Evolutionary conservation across 2,888 invertebrate species (phyloP), one percentile per base, ranked within the genome.

Genomic region (Ferdinandea cuprea): DNA sequence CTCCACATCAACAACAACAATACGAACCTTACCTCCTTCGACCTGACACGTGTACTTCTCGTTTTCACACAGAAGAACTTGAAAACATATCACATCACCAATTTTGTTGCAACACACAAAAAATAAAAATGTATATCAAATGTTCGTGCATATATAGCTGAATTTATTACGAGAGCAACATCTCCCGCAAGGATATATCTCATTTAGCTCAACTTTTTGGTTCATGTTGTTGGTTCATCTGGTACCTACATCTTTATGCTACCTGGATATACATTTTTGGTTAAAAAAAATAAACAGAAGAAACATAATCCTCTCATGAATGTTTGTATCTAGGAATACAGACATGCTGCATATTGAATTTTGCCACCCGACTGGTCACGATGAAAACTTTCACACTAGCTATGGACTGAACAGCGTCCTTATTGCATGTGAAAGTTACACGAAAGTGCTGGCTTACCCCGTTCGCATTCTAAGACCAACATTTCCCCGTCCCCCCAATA

Each of bases 61-160:
- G 9, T 8, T 35, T 11, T 35, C 9, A 7, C 25, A 25, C 2
- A 30, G 30, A 9, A 15, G 40, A 3, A 65, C 50, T 42, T 66
- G 28, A 5, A 15, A 11, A 58, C 13, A 37, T 17, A 37, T 28
- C 37, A 59, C 48, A 48, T 69, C 37, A 40, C 25, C 32, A 42
- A 42, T 42, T 71, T 71, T 71, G 50, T 61, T 52, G 21, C 50
- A 71, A 37, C 48, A 13, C 69, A n/a, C 3, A 3, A 3, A 40
- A 42, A 17, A 25, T 25, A 15, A 40, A 25, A 50, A 19, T 28
- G 28, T 17, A 6, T 25, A 9, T n/a, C 17, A 13, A 28, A 9
- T 50, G 40, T 19, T 6, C 40, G 13, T 11, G 5, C 25, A 25
- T 25, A 25, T 25, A 25, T n/a, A n/a, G n/a, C n/a, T n/a, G n/a